Base-by-base conservation (phyloP, 2,888 invertebrate species). In the Pardosa pseudoannulata region DNA sequence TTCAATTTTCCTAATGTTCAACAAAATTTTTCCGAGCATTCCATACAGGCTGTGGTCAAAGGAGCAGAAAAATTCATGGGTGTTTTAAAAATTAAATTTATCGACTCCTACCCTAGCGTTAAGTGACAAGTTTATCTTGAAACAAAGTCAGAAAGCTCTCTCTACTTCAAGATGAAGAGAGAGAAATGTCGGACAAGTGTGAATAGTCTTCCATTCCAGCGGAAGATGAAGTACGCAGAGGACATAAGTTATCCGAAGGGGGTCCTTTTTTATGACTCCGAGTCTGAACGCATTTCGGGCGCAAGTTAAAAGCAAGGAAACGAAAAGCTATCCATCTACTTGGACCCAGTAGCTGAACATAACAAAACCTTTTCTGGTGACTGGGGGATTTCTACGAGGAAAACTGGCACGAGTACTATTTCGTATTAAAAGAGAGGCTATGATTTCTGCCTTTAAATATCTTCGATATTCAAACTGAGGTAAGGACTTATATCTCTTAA, bases 241-340 rank as follows among this genome's bases (percentile, higher is more conserved):
- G 36, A 72, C 79, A 72, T 79, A 65, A 79, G 79, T 65, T 79
- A 64, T 65, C 28, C 41, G 28, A 46, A 80, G 65, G 73, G 64
- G 65, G 76, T 32, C 36, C 29, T 75, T 71, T 70, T 71, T 83
- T 72, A 76, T 76, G 82, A 76, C 72, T 78, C 62, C 39, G 32
- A 83, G 76, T 50, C 76, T 71, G 65, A 76, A 76, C 75, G 76
- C 76, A 83, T 83, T 76, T 78, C 72, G 19, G 71, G 76, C 50
- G 7, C 36, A 50, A 72, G 82, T 78, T 83, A 76, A 83, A 83
- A 82, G 82, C 75, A 71, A 64, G 75, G 75, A 82, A 76, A 76
- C 75, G 82, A 76, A 82, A 82, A 76, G 71, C 82, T 76, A 83
- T 83, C 76, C 82, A 83, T 83, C 76, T 83, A 72, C 31, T 28